Evolutionary conservation across 92 coral and sea anemone species (phyloP), one percentile per base, ranked within the genome.

Genomic region (Porites rus): DNA sequence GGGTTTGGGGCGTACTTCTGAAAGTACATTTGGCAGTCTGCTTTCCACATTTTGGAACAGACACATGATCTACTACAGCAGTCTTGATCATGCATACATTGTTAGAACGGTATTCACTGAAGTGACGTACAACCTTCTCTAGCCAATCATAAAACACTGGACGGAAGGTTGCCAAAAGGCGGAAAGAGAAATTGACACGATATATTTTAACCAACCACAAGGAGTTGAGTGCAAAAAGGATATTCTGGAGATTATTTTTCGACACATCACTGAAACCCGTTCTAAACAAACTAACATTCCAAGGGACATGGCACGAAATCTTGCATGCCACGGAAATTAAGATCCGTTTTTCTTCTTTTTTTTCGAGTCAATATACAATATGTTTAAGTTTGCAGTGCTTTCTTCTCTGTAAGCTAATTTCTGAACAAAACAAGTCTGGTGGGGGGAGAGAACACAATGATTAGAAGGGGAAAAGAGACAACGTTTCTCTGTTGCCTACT

Each of bases 291-390:
- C 46, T 38, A 38, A 38, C 46, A 38, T 38, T 38, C 46, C 46
- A 38, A 38, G 46, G 46, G 6, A 38, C 46, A 38, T 38, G 66
- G 52, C 75, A 21, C 53, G 59, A 73, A 81, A 80, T 82, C 81
- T 81, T 84, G 90, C 89, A 90, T 86, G 87, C 82, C 91, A 87
- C 88, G 82, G 87, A 90, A 90, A 75, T 90, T 90, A 90, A 90
- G 91, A 90, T 90, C 79, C 87, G 86, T 87, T 88, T 69, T 84
- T 70, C 69, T 50, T 80, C 11, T 68, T 51, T 56, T 51, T 19
- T 78, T 88, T 17, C 75, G 88, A 61, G 75, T 89, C 94, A 88
- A 92, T 92, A 74, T 92, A 92, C 94, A 92, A 75, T 88, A 86
- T 90, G 93, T 86, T 77, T 82, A 58, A 74, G 89, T 56, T 84